Evolutionary conservation across 2,888 invertebrate species (phyloP).

Genomic region (Hyles lineata): DNA sequence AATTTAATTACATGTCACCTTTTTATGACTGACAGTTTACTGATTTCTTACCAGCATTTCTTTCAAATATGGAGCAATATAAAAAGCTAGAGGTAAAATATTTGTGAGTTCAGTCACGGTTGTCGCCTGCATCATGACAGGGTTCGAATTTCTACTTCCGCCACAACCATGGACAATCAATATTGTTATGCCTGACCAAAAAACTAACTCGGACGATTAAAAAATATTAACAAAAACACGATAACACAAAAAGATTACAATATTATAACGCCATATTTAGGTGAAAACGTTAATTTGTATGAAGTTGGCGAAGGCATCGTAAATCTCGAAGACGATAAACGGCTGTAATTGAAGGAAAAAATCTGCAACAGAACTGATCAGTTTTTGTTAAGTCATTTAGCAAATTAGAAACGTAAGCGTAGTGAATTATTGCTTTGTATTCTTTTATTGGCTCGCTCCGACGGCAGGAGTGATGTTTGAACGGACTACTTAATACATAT

Average conservation of each 20-base stretch:
- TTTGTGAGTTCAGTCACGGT: constrained; percentile 78
- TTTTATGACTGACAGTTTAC: not conserved
- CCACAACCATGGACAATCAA: constrained; percentile 76
- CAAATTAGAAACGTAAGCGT: constrained; percentile 77
- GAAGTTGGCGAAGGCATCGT: constrained; percentile 22
- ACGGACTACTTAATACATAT: constrained; percentile 44
- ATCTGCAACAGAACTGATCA: constrained; percentile 64
- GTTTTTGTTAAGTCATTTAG: constrained; percentile 74
- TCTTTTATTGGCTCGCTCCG: constrained; percentile 63
- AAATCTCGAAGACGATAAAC: constrained; percentile 76
- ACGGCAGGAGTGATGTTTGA: constrained; percentile 48
- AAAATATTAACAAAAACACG: constrained; percentile 66
- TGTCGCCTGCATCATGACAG: constrained; percentile 68
- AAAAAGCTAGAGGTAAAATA: constrained; percentile 43
- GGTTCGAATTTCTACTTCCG: constrained; percentile 81
- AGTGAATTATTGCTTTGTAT: constrained; percentile 73
- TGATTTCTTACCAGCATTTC: constrained; percentile 20
- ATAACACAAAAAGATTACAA: constrained; percentile 35
- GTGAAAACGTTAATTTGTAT: constrained; percentile 15
- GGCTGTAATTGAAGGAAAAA: constrained; percentile 77
- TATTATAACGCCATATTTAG: constrained; percentile 25
- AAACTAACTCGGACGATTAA: constrained; percentile 38
- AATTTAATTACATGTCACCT: not conserved
- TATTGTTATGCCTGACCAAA: constrained; percentile 75
- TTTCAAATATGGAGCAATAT: constrained; percentile 36